Evolutionary conservation across 2,888 invertebrate species (phyloP).

Genomic region (Deilephila elpenor): DNA sequence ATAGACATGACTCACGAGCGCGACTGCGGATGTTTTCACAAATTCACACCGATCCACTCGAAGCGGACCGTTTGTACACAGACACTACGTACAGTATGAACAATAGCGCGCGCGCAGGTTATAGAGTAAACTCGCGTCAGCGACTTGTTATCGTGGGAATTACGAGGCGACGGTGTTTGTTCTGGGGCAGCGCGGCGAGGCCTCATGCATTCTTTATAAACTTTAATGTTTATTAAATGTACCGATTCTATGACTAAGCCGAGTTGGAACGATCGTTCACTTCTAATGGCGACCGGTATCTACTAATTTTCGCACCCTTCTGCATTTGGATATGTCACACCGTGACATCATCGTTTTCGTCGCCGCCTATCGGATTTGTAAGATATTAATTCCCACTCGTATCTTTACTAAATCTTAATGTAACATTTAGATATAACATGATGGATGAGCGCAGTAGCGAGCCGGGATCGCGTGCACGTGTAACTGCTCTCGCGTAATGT

Average conservation of each 20-base stretch:
- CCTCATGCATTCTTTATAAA: slow-evolving; percentile 16
- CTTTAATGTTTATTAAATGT: slow-evolving; percentile 23
- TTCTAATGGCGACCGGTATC: slow-evolving; percentile 28
- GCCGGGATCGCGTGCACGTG: background rate
- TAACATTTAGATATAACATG: background rate
- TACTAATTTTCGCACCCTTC: slow-evolving; percentile 50
- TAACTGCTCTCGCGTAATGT: background rate
- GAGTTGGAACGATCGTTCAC: background rate
- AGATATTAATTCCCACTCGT: background rate
- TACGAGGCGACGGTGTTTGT: slow-evolving; percentile 17
- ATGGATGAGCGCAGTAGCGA: slow-evolving; percentile 9
- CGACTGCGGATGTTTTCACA: background rate
- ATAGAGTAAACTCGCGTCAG: background rate
- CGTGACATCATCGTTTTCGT: slow-evolving; percentile 36
- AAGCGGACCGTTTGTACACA: too few species aligned
- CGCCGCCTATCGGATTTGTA: slow-evolving; percentile 6
- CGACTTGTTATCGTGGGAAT: slow-evolving; percentile 12
- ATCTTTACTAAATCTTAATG: background rate
- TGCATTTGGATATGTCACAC: slow-evolving; percentile 34
- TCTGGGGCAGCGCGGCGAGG: slow-evolving; percentile 9
- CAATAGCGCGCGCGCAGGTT: background rate
- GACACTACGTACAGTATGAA: too few species aligned
- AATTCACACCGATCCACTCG: too few species aligned
- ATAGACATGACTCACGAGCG: background rate
- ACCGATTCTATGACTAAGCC: slow-evolving; percentile 7